Conservation (phyloP, 1,140 invertebrate species). For the Zophobas morio region DNA sequence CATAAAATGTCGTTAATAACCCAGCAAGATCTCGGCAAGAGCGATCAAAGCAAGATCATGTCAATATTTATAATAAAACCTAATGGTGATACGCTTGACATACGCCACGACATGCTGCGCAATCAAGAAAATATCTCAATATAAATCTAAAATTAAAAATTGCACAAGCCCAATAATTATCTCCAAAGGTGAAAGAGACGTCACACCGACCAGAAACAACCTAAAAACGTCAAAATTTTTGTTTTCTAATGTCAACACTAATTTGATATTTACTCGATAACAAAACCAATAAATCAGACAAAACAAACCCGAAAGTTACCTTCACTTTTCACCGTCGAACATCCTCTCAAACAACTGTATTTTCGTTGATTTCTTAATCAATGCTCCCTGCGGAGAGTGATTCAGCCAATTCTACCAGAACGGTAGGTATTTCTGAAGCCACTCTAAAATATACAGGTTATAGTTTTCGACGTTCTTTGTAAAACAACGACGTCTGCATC, state of each 20-base stretch:
- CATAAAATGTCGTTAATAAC: conserved; percentile 35
- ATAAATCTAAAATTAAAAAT: conserved; percentile 29
- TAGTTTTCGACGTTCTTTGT: too few relatives aligned
- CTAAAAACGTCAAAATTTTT: conserved; percentile 8
- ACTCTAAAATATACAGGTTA: too few relatives aligned
- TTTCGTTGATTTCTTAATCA: conserved; percentile 32
- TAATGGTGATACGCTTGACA: conserved; percentile 38
- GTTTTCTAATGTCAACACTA: not conserved
- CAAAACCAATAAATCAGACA: conserved; percentile 13
- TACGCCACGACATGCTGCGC: not conserved
- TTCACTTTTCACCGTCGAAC: conserved; percentile 7
- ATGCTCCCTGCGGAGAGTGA: not conserved
- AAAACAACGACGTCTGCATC: too few relatives aligned
- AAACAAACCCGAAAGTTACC: conserved; percentile 3
- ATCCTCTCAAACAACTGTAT: not conserved
- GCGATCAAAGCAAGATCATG: conserved; percentile 14
- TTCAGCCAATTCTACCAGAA: not conserved
- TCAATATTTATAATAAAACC: conserved; percentile 39
- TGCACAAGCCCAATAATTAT: not conserved
- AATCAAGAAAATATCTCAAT: conserved; percentile 34
- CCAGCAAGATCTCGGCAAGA: conserved; percentile 11
- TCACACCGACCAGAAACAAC: not conserved
- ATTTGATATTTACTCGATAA: conserved; percentile 5
- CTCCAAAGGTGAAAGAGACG: not conserved
- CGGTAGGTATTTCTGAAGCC: too few relatives aligned